Conservation (phyloP, 2,888 invertebrate genomes). For the Saturnia japonica region DNA sequence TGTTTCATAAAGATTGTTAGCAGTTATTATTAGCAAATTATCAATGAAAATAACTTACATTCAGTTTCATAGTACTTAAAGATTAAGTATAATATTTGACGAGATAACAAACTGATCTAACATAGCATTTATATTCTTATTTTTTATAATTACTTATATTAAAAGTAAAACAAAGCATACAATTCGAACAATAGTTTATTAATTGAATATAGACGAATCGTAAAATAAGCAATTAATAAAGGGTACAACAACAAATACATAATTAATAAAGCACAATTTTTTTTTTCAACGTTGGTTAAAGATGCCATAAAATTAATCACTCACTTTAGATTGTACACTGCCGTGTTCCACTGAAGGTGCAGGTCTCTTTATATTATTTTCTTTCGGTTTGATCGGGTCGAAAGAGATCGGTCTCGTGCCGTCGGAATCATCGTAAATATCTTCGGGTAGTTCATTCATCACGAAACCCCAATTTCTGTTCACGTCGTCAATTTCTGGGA, state of each 20-base stretch:
- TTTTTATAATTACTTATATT: constrained; percentile 1
- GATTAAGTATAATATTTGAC: neutral
- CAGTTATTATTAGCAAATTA: too few relatives aligned
- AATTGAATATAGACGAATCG: constrained; percentile 29
- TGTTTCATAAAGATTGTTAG: neutral
- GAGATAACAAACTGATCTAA: neutral
- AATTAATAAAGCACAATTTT: neutral
- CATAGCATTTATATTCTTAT: neutral
- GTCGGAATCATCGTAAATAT: constrained; percentile 43
- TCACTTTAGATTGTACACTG: constrained; percentile 38
- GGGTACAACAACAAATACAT: neutral
- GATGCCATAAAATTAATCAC: constrained; percentile 25
- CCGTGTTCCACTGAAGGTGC: constrained; percentile 48
- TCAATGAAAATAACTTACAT: too few relatives aligned
- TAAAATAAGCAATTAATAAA: constrained; percentile 11
- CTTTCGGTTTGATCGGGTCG: constrained; percentile 40
- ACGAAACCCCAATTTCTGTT: constrained; percentile 62
- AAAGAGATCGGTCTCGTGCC: constrained; percentile 66
- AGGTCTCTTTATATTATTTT: constrained; percentile 36
- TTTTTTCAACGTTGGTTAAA: neutral
- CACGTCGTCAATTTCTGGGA: constrained; percentile 53
- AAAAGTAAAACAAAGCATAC: constrained; percentile 8
- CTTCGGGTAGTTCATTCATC: constrained; percentile 35
- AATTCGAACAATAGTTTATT: constrained; percentile 16
- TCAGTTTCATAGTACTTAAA: neutral